Evolutionary conservation across 2,888 invertebrate species (phyloP).

Genomic region (Drosophila koepferae): DNA sequence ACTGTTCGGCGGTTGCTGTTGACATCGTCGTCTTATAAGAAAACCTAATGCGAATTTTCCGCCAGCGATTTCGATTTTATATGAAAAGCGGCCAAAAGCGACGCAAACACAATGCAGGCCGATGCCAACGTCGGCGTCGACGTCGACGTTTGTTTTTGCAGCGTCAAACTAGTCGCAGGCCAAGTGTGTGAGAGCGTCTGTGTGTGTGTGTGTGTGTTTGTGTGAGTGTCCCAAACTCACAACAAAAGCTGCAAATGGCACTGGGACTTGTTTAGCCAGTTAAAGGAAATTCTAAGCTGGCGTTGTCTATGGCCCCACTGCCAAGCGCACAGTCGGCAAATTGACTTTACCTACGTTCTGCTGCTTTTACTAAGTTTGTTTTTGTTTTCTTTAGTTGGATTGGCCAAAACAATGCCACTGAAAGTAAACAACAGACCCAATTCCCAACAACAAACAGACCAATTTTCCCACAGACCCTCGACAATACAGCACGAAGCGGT

Average conservation of each 20-base stretch:
- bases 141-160: conserved; percentile 26
- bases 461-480: conserved; percentile 41
- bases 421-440: conserved; percentile 76
- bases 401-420: conserved; percentile 51
- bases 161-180: conserved; percentile 58
- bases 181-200: not conserved
- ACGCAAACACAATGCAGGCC: conserved; percentile 72
- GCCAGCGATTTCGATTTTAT: conserved; percentile 84
- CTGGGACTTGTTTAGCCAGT: conserved; percentile 61
- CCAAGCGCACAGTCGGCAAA: conserved; percentile 17
- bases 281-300: conserved; percentile 60
- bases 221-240: conserved; percentile 8
- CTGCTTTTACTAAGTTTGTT: conserved; percentile 46
- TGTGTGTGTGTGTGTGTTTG: not conserved
- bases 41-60: conserved; percentile 84
- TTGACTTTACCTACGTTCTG: conserved; percentile 49
- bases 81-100: conserved; percentile 77
- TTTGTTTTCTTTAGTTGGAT: conserved; percentile 30
- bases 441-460: conserved; percentile 67
- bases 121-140: conserved; percentile 28
- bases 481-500: not conserved
- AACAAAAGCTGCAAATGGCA: conserved; percentile 19
- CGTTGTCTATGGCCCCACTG: conserved; percentile 54
- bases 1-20: conserved; percentile 69
- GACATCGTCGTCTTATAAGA: conserved; percentile 84